These are phyloP conservation scores for Zaprionus obscuricornis DNA, from an alignment of 2,888 invertebrate species.

Conservation along the genomic window DNA sequence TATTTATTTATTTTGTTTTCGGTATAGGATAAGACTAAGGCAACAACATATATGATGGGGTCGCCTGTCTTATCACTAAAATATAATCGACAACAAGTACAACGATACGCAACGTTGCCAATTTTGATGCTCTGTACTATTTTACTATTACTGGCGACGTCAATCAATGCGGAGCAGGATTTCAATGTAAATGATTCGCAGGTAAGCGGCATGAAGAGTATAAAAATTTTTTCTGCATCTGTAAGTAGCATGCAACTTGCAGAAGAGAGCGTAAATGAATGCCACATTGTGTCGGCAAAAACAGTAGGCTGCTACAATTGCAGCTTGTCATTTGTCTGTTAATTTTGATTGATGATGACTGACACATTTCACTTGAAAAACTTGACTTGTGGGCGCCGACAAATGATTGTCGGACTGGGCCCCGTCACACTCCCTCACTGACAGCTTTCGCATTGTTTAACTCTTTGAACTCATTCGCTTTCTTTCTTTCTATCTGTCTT, in stretches of 20 bases:
- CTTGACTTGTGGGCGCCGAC: conserved; percentile 13
- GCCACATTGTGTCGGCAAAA: too few species aligned
- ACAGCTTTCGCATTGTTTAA: conserved; percentile 1
- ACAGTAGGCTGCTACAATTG: background rate
- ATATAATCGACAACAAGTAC: conserved; percentile 35
- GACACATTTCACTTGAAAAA: conserved; percentile 60
- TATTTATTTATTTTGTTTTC: conserved; percentile 21
- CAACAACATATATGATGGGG: conserved; percentile 46
- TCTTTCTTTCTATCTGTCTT: too few species aligned
- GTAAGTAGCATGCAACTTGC: too few species aligned
- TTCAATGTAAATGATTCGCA: conserved; percentile 83
- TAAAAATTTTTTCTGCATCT: too few species aligned
- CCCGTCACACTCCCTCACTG: too few species aligned
- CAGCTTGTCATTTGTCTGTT: conserved; percentile 54
- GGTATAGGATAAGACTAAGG: conserved; percentile 31
- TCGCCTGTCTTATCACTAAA: conserved; percentile 48
- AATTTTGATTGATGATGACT: conserved; percentile 72
- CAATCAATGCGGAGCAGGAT: conserved; percentile 80
- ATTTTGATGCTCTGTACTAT: conserved; percentile 47
- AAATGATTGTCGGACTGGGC: conserved; percentile 1
- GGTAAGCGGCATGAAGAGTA: conserved; percentile 66
- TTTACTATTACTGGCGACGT: conserved; percentile 39
- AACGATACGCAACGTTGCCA: conserved; percentile 34
- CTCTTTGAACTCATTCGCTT: conserved; percentile 13
- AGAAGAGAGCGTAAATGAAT: too few species aligned